phyloP scores from a whole-genome alignment of 1,140 invertebrate species.

The Drosophila bocqueti region DNA sequence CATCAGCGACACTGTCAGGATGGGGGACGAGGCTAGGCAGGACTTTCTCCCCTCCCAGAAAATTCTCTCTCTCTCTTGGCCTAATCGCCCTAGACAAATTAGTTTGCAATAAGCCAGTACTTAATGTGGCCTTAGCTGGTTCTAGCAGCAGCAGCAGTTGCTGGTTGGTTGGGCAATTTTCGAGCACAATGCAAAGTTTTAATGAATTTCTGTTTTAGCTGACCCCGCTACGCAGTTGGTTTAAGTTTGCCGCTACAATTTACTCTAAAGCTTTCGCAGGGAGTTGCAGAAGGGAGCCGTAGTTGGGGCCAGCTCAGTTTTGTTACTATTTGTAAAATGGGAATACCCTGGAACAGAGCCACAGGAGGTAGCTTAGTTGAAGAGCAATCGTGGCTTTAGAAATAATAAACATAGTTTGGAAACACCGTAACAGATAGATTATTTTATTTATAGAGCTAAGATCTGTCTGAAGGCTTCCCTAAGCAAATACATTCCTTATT shows the following conservation, averaged over 20 bases:
- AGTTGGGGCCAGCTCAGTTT: conserved; percentile 25
- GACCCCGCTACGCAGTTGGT: conserved; percentile 57
- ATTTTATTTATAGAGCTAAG: neutral
- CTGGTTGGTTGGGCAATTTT: conserved; percentile 44
- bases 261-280: conserved; percentile 19
- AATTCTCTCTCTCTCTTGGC: conserved; percentile 49
- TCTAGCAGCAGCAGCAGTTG: conserved; percentile 11
- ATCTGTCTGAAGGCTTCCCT: too few relatives aligned
- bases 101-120: conserved; percentile 70
- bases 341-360: conserved; percentile 1
- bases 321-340: conserved; percentile 64
- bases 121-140: conserved; percentile 16
- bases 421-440: neutral
- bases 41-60: conserved; percentile 1
- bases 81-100: conserved; percentile 63
- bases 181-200: conserved; percentile 78
- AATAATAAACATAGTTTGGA: neutral
- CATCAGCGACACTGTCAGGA: conserved; percentile 50
- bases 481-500: too few relatives aligned
- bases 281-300: conserved; percentile 21
- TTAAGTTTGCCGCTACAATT: conserved; percentile 71
- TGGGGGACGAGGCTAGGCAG: neutral
- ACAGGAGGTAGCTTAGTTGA: neutral
- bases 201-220: conserved; percentile 73
- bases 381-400: neutral